Evolutionary conservation across 2,113 vertebrate species (phyloP), one percentile per base, ranked within the genome.

Genomic region (Craseonycteris thonglongyai): DNA sequence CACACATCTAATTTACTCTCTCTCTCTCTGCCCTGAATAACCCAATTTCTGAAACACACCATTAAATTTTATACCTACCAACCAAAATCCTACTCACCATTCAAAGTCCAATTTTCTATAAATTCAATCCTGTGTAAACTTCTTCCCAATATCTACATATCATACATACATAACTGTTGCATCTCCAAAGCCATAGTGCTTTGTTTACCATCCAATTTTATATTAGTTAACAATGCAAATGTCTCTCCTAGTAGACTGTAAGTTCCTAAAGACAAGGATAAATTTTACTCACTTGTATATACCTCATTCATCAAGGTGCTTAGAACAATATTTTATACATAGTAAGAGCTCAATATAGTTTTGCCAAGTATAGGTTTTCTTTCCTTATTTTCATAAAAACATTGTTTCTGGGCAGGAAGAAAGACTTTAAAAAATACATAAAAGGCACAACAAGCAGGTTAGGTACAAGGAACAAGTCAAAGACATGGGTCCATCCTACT

Each of bases 351-450:
- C 59, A 65, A 49, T 58, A 59, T 0, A 68, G 26, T 94, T 96
- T 82, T 88, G 26, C 14, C 81, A 95, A 95, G 19, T 54, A 61
- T 10, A 63, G 47, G 14, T 45, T 86, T 89, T 93, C 42, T 86
- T 96, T 90, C 58, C 42, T 82, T 72, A 90, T 30, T 72, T 95
- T 68, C 65, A 81, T 85, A 88, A 89, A 88, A 81, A 61, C 33
- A 86, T 26, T 78, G 65, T 56, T 85, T 26, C 28, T 90, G 61
- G 26, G 30, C 59, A 76, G 58, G n/a, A 82, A 90, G 30, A 93
- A 33, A 88, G 85, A 66, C 14, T 63, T 79, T 38, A 21, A 91
- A 63, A 71, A 54, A 51, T 14, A 90, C 61, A 86, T 69, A 56
- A 79, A 88, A 95, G 7, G 24, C 19, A 89, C 7, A 38, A 69